Percentiles rank a stretch among this genome's conserved stretches.
Evolutionary conservation across 2,888 invertebrate species (phyloP).

Genomic region (Drosophila affinis): DNA sequence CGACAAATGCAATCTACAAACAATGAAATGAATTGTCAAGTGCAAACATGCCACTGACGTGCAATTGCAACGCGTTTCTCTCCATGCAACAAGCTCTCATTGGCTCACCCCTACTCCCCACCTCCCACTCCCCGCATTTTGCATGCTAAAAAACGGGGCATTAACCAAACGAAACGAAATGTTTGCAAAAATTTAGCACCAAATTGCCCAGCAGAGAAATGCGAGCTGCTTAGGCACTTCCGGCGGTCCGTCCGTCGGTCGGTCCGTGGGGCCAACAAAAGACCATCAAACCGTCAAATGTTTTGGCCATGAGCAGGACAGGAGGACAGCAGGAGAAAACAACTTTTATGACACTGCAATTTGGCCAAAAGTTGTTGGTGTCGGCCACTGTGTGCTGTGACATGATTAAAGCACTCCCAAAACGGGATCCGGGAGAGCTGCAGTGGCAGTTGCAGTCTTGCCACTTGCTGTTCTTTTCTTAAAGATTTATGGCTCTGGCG

Average conservation of each 20-base stretch:
- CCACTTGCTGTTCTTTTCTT: slow-evolving; percentile 38
- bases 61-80: slow-evolving; percentile 59
- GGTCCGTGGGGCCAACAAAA: slow-evolving; percentile 34
- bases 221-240: slow-evolving; percentile 59
- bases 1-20: slow-evolving; percentile 80
- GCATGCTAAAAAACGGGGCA: slow-evolving; percentile 60
- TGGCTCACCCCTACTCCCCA: slow-evolving; percentile 49
- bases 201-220: slow-evolving; percentile 52
- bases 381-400: slow-evolving; percentile 22
- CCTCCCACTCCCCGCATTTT: slow-evolving; percentile 50
- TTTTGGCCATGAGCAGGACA: slow-evolving; percentile 23
- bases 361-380: slow-evolving; percentile 35
- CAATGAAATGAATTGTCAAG: slow-evolving; percentile 81
- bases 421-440: slow-evolving; percentile 15
- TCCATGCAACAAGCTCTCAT: slow-evolving; percentile 53
- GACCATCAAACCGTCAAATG: slow-evolving; percentile 36
- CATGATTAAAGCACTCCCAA: slow-evolving; percentile 32
- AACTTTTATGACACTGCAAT: slow-evolving; percentile 64
- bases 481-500: slow-evolving; percentile 59
- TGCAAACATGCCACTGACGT: slow-evolving; percentile 79
- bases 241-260: slow-evolving; percentile 31
- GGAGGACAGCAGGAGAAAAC: background rate
- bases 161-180: slow-evolving; percentile 16
- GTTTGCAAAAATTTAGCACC: slow-evolving; percentile 42
- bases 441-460: slow-evolving; percentile 11